These are phyloP conservation scores for Eudasyphora cyanicolor DNA, from an alignment of 2,888 invertebrate species.

Conservation along the genomic window DNA sequence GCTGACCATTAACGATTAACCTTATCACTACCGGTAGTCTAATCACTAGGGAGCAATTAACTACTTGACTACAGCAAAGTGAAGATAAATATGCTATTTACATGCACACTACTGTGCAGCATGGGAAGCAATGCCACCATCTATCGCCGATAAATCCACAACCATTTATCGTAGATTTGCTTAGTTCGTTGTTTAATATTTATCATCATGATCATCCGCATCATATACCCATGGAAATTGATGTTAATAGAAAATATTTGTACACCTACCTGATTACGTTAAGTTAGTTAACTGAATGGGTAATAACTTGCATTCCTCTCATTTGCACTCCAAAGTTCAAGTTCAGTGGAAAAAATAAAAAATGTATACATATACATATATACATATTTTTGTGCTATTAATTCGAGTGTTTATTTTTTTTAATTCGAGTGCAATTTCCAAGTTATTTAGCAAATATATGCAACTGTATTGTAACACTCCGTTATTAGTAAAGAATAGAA, in stretches of 20 bases:
- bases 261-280: not conserved
- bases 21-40: not conserved
- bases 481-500: too few species aligned
- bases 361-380: too few species aligned
- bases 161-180: too few species aligned
- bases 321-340: conserved; percentile 19
- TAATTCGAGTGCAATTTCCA: conserved; percentile 38
- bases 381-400: too few species aligned
- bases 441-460: not conserved
- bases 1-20: not conserved
- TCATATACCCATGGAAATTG: not conserved
- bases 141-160: not conserved
- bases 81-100: not conserved
- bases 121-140: not conserved
- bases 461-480: too few species aligned
- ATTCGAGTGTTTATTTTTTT: conserved; percentile 33
- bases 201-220: too few species aligned
- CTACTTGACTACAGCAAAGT: too few species aligned
- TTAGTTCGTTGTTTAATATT: too few species aligned
- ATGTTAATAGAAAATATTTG: not conserved
- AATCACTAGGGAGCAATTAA: too few species aligned
- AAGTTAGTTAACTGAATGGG: too few species aligned
- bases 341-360: conserved; percentile 48
- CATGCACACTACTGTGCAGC: not conserved
- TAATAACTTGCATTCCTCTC: not conserved